Percentiles rank a stretch among this genome's conserved stretches.
These are phyloP conservation scores for Lycorma delicatula DNA, from an alignment of 1,140 invertebrate species.

Conservation along the genomic window DNA sequence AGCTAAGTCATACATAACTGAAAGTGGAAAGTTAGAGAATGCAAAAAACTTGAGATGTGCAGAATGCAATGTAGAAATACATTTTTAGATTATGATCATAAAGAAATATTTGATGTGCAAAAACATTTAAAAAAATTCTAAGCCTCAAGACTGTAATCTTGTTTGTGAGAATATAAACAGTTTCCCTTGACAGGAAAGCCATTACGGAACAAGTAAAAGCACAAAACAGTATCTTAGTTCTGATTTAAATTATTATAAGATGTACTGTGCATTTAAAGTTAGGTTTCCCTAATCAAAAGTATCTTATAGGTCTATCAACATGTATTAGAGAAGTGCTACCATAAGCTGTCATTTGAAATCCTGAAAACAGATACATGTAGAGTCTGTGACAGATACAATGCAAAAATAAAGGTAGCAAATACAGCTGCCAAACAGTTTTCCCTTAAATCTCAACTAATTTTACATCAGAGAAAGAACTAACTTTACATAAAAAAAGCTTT, in stretches of 20 bases:
- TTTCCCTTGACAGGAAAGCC: neutral
- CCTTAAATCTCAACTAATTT: neutral
- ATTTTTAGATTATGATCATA: no score
- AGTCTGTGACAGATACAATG: neutral
- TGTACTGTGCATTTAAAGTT: no score
- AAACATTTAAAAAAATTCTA: no score
- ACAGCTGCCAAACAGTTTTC: neutral
- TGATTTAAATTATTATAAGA: no score
- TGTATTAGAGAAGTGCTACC: neutral
- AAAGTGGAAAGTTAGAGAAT: no score
- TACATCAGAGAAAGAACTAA: constrained; percentile 4
- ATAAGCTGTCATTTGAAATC: neutral
- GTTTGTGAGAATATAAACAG: neutral
- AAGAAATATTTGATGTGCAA: no score
- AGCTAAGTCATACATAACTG: no score
- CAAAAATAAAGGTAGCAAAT: neutral
- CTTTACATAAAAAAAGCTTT: neutral
- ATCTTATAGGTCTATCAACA: neutral
- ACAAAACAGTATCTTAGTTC: no score
- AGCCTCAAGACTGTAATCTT: neutral
- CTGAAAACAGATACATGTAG: neutral
- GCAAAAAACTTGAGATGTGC: no score
- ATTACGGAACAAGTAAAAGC: no score
- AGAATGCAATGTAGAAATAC: no score
- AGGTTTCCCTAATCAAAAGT: neutral